Evolutionary conservation across 2,113 vertebrate species (phyloP), one percentile per base, ranked within the genome.

Genomic region (Aramus guarauna): DNA sequence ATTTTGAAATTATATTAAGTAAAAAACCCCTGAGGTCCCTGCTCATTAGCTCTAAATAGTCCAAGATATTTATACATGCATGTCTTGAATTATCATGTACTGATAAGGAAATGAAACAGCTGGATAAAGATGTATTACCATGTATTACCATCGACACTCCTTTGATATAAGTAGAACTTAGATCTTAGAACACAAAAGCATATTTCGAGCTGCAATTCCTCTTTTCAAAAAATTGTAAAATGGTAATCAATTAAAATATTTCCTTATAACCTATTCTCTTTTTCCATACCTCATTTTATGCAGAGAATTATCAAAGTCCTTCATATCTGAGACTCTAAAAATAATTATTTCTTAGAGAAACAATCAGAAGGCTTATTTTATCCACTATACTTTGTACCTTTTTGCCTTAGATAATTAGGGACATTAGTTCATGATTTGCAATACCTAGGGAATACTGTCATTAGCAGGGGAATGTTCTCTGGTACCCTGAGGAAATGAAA

Each of bases 401-500:
- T 92, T 78, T 68, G 24, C 48, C 36, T 91, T 76, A 78, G 83
- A 87, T 85, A 93, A 95, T 94, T 95, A 89, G 45, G 59, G 58
- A 92, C 53, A 55, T 95, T 64, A 94, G 34, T 59, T 91, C 84
- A 82, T 75, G 64, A 91, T 91, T 91, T 94, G 58, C 56, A 92
- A 60, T 84, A 66, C 39, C 92, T 92, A 53, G 52, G 76, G 88
- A 94, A 95, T 82, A 88, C 18, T 88, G 34, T 76, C 86, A 96
- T 94, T 96, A 95, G 63, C 68, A 87, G 53, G 48, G 68, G 73
- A 96, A 89, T 58, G 77, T 94, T 97, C 80, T 91, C 48, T 82
- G 47, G 34, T 94, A 92, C 86, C 58, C 69, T 69, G 81, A 97
- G 91, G 95, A 92, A 94, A 89, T 87, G 60, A 91, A 94, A 91